Evolutionary conservation across 2,113 vertebrate genomes (phyloP).

Genomic region (Odocoileus virginianus): DNA sequence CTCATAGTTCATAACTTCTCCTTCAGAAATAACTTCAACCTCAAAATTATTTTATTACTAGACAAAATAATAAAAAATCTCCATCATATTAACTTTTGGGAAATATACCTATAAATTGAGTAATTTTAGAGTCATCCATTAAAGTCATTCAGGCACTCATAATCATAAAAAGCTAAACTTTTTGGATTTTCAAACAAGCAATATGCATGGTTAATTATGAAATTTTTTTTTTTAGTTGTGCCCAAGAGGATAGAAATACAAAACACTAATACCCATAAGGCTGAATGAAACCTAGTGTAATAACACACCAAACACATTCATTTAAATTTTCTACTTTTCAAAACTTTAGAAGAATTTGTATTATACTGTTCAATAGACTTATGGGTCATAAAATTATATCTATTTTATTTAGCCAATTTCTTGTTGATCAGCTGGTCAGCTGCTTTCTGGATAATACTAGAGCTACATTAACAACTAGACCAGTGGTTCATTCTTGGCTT

Average conservation of each 20-base stretch:
- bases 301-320: neutral
- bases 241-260: neutral
- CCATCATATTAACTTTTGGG: neutral
- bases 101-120: neutral
- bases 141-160: neutral
- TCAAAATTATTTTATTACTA: slow-evolving; percentile 11
- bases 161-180: neutral
- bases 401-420: neutral
- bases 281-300: neutral
- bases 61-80: neutral
- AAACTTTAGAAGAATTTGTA: neutral
- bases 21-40: neutral
- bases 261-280: neutral
- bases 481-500: neutral
- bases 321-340: neutral
- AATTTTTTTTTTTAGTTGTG: neutral
- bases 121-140: neutral
- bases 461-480: neutral
- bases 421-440: neutral
- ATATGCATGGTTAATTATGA: neutral
- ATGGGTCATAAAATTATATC: neutral
- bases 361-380: neutral
- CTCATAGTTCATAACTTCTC: neutral
- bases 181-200: neutral
- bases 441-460: neutral